Evolutionary conservation across 2,797 vertebrate species (phyloP).

Genomic region (Mycteria americana): DNA sequence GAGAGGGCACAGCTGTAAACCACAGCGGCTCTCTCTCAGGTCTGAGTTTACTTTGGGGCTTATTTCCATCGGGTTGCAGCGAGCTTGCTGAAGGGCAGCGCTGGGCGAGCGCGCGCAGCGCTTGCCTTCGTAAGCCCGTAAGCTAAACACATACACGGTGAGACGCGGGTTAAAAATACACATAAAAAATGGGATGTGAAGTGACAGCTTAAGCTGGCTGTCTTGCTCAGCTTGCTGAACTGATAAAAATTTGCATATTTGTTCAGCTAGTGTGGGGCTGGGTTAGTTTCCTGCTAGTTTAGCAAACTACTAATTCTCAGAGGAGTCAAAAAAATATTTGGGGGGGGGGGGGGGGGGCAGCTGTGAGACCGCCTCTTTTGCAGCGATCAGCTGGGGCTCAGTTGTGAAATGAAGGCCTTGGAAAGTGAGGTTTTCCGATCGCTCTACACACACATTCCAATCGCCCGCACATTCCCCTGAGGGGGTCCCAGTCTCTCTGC

Average conservation of each 20-base stretch:
- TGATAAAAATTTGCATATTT: background rate
- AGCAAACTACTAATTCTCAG: background rate
- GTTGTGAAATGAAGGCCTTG: background rate
- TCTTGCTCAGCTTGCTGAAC: background rate
- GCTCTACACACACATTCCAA: accelerated
- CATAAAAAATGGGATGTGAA: background rate
- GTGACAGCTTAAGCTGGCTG: background rate
- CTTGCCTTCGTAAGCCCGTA: background rate
- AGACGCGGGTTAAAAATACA: background rate
- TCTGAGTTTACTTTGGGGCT: background rate
- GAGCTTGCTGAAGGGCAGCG: background rate
- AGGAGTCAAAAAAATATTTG: background rate
- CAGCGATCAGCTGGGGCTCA: background rate
- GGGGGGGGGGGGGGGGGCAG: background rate
- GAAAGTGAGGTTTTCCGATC: background rate
- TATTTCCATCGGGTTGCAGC: background rate
- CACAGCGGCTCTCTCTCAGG: background rate
- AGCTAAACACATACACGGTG: background rate
- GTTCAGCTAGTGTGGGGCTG: background rate
- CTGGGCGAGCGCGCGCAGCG: accelerated
- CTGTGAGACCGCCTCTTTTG: background rate
- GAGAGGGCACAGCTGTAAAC: background rate
- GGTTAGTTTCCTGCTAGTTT: background rate
- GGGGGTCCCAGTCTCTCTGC: background rate
- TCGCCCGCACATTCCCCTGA: accelerated